These are phyloP conservation scores for Mnemiopsis leidyi DNA, from an alignment of 37 sponge, comb jelly and placozoan genomes.

Conservation along the genomic window DNA sequence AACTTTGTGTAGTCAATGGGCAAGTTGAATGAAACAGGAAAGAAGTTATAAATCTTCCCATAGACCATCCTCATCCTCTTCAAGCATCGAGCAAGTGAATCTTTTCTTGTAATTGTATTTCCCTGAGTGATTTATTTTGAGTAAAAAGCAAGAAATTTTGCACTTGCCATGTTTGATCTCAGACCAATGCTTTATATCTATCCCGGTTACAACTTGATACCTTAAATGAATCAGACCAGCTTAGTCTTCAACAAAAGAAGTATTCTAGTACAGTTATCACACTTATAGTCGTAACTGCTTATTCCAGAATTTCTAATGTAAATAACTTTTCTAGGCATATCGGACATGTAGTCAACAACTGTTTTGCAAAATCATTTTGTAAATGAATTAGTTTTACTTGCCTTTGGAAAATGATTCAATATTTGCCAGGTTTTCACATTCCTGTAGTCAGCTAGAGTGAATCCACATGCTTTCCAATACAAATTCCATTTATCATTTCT, in stretches of 20 bases:
- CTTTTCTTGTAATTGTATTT: slow-evolving; percentile 57
- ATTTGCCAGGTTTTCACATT: slow-evolving; percentile 60
- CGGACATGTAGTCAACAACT: too few relatives aligned
- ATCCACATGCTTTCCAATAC: slow-evolving; percentile 61
- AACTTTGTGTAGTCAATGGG: slow-evolving; percentile 66
- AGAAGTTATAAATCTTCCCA: slow-evolving; percentile 25
- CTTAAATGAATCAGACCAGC: too few relatives aligned
- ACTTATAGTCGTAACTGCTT: too few relatives aligned
- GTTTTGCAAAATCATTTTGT: too few relatives aligned
- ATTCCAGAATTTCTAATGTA: too few relatives aligned
- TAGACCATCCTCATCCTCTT: slow-evolving; percentile 64
- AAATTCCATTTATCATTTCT: slow-evolving; percentile 16
- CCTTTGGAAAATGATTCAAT: slow-evolving; percentile 56
- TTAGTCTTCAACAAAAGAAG: too few relatives aligned
- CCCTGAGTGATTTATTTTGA: slow-evolving; percentile 46
- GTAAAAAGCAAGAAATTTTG: too few relatives aligned
- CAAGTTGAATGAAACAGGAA: slow-evolving; percentile 47
- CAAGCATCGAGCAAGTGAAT: slow-evolving; percentile 49
- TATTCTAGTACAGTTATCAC: too few relatives aligned
- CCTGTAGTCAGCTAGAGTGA: slow-evolving; percentile 9
- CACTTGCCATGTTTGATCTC: too few relatives aligned
- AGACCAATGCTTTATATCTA: too few relatives aligned
- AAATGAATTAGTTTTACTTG: not conserved
- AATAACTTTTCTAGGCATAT: too few relatives aligned
- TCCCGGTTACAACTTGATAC: too few relatives aligned